Evolutionary conservation across 2,113 vertebrate genomes (phyloP).

Genomic region (Dicaeum eximium): DNA sequence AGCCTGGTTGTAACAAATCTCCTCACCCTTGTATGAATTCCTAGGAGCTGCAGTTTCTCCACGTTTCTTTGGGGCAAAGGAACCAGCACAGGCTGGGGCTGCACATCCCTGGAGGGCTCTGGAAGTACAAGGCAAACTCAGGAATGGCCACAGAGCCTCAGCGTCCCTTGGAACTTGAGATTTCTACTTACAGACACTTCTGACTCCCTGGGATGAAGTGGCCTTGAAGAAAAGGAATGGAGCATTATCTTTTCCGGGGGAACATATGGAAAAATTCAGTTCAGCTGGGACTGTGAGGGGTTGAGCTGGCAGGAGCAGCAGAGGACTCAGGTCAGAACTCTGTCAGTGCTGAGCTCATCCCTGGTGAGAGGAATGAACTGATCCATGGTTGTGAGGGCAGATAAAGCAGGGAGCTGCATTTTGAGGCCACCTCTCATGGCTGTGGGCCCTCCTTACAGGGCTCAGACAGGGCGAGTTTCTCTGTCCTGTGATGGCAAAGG

Average conservation of each 20-base stretch:
- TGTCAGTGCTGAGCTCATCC: neutral
- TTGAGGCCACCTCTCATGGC: neutral
- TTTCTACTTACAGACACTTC: neutral
- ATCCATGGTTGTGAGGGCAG: rapidly evolving
- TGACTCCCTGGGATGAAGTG: neutral
- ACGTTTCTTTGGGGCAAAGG: neutral
- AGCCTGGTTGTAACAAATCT: neutral
- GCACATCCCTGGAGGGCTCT: neutral
- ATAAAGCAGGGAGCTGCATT: neutral
- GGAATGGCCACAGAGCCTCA: neutral
- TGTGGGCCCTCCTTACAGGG: rapidly evolving
- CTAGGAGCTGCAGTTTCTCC: neutral
- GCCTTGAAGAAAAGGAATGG: neutral
- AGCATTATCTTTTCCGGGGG: neutral
- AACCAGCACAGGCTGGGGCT: neutral
- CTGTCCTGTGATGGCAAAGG: neutral
- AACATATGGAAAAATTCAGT: neutral
- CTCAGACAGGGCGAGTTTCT: rapidly evolving
- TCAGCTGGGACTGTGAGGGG: neutral
- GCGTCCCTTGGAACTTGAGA: neutral
- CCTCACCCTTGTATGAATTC: neutral
- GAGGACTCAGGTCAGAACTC: neutral
- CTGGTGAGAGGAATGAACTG: neutral
- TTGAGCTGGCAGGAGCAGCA: neutral
- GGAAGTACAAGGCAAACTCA: neutral